Evolutionary conservation across 2,888 invertebrate species (phyloP).

Genomic region (Seladonia tumulorum): DNA sequence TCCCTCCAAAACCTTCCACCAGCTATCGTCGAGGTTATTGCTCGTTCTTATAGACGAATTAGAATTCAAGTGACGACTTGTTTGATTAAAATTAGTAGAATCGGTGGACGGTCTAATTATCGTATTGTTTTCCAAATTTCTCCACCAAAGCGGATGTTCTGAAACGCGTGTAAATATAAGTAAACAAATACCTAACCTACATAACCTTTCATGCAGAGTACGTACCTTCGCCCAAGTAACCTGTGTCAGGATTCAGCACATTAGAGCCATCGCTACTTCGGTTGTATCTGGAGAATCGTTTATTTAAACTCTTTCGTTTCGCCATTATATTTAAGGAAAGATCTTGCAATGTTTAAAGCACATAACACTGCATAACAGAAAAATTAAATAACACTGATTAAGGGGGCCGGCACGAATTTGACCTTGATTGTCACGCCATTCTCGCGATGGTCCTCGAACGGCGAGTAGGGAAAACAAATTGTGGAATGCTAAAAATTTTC

Average conservation of each 20-base stretch:
- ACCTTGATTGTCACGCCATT: too few species aligned
- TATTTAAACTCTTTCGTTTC: constrained; percentile 50
- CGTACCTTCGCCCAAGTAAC: constrained; percentile 50
- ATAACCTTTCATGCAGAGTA: background rate
- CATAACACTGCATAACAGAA: too few species aligned
- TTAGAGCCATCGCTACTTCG: constrained; percentile 43
- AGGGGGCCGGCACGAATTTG: too few species aligned
- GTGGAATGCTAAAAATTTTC: too few species aligned
- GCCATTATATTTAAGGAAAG: constrained; percentile 45
- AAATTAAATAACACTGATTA: too few species aligned
- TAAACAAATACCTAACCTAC: background rate
- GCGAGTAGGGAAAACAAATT: too few species aligned
- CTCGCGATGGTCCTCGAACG: too few species aligned
- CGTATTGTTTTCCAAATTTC: constrained; percentile 58
- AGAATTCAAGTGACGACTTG: constrained; percentile 41
- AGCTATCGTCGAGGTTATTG: constrained; percentile 4
- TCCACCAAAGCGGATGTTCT: constrained; percentile 67
- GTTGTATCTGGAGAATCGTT: constrained; percentile 41
- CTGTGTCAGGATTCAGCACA: constrained; percentile 62
- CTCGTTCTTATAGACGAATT: constrained; percentile 38
- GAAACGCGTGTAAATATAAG: constrained; percentile 16
- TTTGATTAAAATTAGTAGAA: constrained; percentile 34
- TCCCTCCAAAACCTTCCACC: constrained; percentile 66
- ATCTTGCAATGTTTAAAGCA: background rate
- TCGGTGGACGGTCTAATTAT: constrained; percentile 25